Evolutionary conservation across 2,888 invertebrate genomes (phyloP), one percentile per base, ranked within the genome.

Genomic region (Omphaloscelis lunosa): DNA sequence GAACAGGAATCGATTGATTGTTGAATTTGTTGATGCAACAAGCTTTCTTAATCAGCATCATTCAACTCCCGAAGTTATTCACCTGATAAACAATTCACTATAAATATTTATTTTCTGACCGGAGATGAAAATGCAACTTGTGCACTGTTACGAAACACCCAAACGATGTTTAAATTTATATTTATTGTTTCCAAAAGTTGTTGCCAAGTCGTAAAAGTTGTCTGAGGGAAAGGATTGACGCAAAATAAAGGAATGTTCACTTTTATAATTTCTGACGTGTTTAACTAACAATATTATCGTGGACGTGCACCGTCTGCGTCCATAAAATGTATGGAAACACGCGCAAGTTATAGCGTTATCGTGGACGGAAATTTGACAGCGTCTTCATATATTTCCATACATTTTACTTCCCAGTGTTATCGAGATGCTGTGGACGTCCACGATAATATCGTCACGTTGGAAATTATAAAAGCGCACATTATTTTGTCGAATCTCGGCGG

Each of bases 61-160:
- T 53, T 72, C 62, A 71, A 62, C 56, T n/a, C 34, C 59, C 48
- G 58, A 80, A 69, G 51, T 83, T 68, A n/a, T 76, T 80, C 62
- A 77, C 70, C 77, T 63, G 79, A 15, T 84, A 72, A 84, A 80
- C 72, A 63, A 74, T 68, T 82, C 71, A 17, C n/a, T 53, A 51
- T 85, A 83, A 85, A 82, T 85, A 82, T 85, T 83, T 83, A 77
- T 74, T 39, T 48, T 85, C 11, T 29, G 48, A 34, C 29, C 5
- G 11, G 39, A 23, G 9, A 75, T 62, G 69, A 66, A 67, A 74
- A 59, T 85, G 83, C 78, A 82, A 65, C 45, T 53, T 45, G 53
- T 77, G 77, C 70, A 71, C 77, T 61, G 73, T 69, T 83, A n/a
- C 41, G 72, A 72, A 75, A 72, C 45, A 59, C 34, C 9, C 9